Evolutionary conservation across 2,113 vertebrate genomes (phyloP).

Genomic region (Crotalus helleri): DNA sequence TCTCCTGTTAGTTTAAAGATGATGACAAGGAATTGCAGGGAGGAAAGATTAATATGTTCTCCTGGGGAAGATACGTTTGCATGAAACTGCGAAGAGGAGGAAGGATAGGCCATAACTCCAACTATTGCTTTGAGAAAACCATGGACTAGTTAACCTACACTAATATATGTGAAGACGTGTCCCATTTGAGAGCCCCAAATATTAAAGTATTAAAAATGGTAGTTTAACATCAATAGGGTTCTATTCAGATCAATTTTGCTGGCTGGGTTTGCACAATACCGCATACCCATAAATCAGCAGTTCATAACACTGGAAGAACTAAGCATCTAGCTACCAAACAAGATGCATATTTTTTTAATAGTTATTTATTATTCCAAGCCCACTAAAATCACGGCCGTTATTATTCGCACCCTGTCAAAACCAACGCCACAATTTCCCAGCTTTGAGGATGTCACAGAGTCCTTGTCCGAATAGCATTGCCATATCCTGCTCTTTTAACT

Average conservation of each 20-base stretch:
- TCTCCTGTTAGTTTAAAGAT: neutral
- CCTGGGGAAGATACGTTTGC: neutral
- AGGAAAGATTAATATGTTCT: neutral
- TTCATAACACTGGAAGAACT: neutral
- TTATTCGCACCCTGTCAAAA: neutral
- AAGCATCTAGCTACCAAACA: neutral
- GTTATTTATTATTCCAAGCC: neutral
- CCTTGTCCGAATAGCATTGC: neutral
- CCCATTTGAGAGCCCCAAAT: neutral
- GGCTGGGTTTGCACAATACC: neutral
- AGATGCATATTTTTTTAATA: neutral
- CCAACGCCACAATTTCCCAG: neutral
- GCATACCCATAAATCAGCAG: neutral
- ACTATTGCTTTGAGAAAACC: neutral
- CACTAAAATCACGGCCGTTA: neutral
- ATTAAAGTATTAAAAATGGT: neutral
- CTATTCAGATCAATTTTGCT: neutral
- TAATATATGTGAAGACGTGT: neutral
- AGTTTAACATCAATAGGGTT: neutral
- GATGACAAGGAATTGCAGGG: neutral
- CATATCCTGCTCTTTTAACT: neutral
- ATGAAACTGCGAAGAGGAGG: neutral
- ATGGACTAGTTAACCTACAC: fast-evolving
- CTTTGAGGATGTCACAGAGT: neutral
- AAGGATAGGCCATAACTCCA: neutral